Base-by-base conservation (phyloP, 1,140 invertebrate genomes). In the Lepidostoma basale region DNA sequence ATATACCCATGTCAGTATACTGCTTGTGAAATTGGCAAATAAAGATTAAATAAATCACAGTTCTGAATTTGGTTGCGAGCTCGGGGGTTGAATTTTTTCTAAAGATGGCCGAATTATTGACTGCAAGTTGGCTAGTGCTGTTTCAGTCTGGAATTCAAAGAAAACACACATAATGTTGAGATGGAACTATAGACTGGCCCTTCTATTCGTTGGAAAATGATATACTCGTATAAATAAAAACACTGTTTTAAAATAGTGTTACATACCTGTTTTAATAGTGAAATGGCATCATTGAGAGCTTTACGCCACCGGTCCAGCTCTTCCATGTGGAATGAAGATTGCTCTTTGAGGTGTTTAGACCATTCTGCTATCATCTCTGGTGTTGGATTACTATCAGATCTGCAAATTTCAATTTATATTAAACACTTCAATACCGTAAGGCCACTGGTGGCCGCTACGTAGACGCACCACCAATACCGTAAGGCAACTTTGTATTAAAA, bases 291-390 rank as follows among this genome's bases (percentile, higher is more conserved):
- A 70, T 87, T 85, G 20, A 94, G 82, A 65, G 92, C 87, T 73
- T 87, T 86, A 74, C 90, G 86, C 92, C 92, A 95, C 73, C 88
- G 89, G 52, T 88, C 85, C 74, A 93, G 83, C 78, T 94, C 91
- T 40, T 86, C 81, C 42, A 89, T 86, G 80, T 94, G 91, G 25
- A 92, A 81, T 26, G 83, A 83, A 78, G 92, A 87, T 81, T 94
- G 92, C 49, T 90, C 86, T 75, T 91, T 89, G 42, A 94, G 79
- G 52, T 92, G 78, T 69, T 85, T 80, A 39, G 90, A 84, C 91
- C 91, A 93, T 75, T 92, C 90, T 74, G 92, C 89, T 77, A 90
- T 87, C 67, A 86, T 85, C 73, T 88, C 85, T 49, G 89, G 88
- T 18, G 85, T 83, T 56, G 73, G 72, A 8, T 59, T 69, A 36